Evolutionary conservation across 2,113 vertebrate genomes (phyloP).

Genomic region (Gavia stellata): DNA sequence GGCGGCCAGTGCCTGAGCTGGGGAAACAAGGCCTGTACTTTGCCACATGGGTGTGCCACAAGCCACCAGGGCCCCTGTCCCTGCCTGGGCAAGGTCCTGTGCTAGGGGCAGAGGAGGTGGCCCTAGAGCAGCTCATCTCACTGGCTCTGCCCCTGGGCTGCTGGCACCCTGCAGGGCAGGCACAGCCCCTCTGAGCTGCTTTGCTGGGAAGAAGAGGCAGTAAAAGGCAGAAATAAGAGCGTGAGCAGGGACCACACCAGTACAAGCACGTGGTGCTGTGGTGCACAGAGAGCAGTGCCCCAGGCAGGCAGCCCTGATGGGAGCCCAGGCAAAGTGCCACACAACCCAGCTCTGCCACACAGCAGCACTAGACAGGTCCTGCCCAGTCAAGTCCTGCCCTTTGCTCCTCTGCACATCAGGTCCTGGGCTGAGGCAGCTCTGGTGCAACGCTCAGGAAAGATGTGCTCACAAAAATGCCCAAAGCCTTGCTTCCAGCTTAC

Average conservation of each 20-base stretch:
- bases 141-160: background rate
- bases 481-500: background rate
- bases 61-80: background rate
- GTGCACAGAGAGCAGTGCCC: background rate
- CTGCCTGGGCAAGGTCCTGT: background rate
- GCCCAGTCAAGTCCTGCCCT: background rate
- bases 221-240: background rate
- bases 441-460: background rate
- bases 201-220: background rate
- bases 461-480: background rate
- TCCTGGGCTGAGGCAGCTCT: background rate
- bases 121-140: background rate
- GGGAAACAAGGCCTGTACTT: background rate
- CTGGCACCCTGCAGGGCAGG: background rate
- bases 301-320: background rate
- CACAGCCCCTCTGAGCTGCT: background rate
- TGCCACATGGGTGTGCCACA: background rate
- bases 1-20: background rate
- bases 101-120: background rate
- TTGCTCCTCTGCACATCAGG: background rate
- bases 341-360: background rate
- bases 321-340: background rate
- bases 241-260: background rate
- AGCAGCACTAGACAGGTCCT: background rate
- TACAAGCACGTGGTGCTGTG: fast-evolving